phyloP scores from a whole-genome alignment of 2,113 vertebrate genomes.

The Pipa parva region DNA sequence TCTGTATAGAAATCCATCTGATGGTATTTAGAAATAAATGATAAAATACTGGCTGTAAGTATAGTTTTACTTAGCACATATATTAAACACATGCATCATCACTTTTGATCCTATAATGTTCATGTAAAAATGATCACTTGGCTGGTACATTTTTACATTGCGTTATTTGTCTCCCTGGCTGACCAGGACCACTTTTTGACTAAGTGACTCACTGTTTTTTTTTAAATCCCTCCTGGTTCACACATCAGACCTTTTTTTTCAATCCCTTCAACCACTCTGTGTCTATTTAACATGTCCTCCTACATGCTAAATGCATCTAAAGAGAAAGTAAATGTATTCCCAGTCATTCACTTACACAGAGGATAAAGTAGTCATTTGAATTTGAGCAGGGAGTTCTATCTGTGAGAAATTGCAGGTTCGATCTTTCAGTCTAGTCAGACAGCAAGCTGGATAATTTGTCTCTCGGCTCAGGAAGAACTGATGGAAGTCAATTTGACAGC shows the following conservation, averaged over 20 bases:
- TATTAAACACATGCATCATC: not conserved
- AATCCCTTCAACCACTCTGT: constrained; percentile 29
- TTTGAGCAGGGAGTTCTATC: constrained; percentile 46
- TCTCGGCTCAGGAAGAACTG: constrained; percentile 53
- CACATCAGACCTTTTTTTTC: not conserved
- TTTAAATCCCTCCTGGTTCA: not conserved
- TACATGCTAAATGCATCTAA: constrained; percentile 13
- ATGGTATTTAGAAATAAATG: too few species aligned
- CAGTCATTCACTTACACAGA: constrained; percentile 6
- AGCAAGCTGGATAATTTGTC: constrained; percentile 60
- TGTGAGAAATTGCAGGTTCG: constrained; percentile 51
- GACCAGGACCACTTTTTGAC: not conserved
- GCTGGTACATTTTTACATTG: not conserved
- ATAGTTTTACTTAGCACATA: too few species aligned
- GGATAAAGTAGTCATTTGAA: constrained; percentile 36
- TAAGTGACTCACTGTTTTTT: not conserved
- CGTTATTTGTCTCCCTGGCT: not conserved
- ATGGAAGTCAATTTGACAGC: constrained; percentile 66
- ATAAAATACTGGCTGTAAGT: too few species aligned
- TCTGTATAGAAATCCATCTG: too few species aligned
- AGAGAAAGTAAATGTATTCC: not conserved
- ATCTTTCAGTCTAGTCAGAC: constrained; percentile 50
- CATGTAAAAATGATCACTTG: not conserved
- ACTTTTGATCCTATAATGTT: not conserved
- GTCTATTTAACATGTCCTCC: constrained; percentile 23